Evolutionary conservation across 2,888 invertebrate species (phyloP), one percentile per base, ranked within the genome.

Genomic region (Bombylius discolor): DNA sequence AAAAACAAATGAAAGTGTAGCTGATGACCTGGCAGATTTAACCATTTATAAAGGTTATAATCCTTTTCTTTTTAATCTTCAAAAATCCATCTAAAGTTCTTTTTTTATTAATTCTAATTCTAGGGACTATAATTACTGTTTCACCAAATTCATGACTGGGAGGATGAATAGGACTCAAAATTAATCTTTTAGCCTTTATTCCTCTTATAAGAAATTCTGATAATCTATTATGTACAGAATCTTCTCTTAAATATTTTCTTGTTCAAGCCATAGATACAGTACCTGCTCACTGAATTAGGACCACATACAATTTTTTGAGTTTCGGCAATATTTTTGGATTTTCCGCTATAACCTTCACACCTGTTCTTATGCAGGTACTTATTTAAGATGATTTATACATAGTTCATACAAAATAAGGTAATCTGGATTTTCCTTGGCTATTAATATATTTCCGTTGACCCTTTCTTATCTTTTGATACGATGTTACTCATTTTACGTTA

Each of bases 151-250:
- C 13, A n/a, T 49, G n/a, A 65, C 62, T 77, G 64, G 62, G 69
- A 62, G 70, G 73, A 68, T 82, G 81, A 78, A 78, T 81, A 73
- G 79, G 80, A 0, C 70, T 82, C 76, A 81, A 82, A 78, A 79
- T 81, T 73, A 82, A 82, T 73, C 64, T 81, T 63, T 68, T 82
- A 65, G 76, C 78, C 64, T 79, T 81, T 77, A 81, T 81, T 50
- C 81, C 81, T 59, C 62, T 81, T 67, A 77, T 81, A 70, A 76
- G 73, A 61, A 73, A 71, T 47, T 69, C 69, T 44, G 76, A 74
- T 67, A 80, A 79, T 68, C 65, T 77, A 64, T 60, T 76, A 64
- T 67, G 76, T 0, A 72, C 77, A 1, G 79, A 81, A 78, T 71
- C 79, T n/a, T 73, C 78, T 0, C 67, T 81, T 72, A 81, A 81